phyloP scores from a whole-genome alignment of 2,888 invertebrate species.

The Isotomurus palustris region DNA sequence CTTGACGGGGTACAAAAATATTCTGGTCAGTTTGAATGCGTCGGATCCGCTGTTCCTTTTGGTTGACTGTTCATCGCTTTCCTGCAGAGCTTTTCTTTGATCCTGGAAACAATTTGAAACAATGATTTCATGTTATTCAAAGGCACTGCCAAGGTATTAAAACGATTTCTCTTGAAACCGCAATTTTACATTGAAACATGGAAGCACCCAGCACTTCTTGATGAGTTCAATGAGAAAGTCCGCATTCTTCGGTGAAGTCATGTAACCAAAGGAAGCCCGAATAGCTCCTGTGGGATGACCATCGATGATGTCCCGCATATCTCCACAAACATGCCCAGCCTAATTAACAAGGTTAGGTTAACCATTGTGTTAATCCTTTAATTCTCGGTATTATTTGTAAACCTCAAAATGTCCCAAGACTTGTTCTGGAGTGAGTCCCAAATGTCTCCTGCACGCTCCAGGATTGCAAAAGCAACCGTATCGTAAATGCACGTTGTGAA shows the following conservation, averaged over 20 bases:
- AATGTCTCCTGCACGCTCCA: constrained; percentile 82
- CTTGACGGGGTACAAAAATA: constrained; percentile 78
- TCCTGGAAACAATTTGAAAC: too few relatives aligned
- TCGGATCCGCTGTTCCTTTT: constrained; percentile 28
- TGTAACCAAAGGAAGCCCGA: constrained; percentile 87
- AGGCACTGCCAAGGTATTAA: too few relatives aligned
- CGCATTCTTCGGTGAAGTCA: constrained; percentile 58
- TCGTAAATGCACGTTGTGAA: constrained; percentile 78
- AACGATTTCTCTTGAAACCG: too few relatives aligned
- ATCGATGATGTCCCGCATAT: constrained; percentile 75
- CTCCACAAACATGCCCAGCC: constrained; percentile 88
- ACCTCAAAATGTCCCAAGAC: constrained; percentile 68
- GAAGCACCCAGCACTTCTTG: constrained; percentile 43
- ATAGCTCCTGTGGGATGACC: constrained; percentile 88
- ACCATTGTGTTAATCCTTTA: background rate
- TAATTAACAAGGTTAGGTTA: constrained; percentile 40
- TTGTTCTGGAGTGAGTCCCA: constrained; percentile 64
- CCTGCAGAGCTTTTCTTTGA: too few relatives aligned
- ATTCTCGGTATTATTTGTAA: constrained; percentile 1
- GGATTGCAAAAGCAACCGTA: constrained; percentile 97
- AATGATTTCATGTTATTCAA: too few relatives aligned
- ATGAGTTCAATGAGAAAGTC: constrained; percentile 43
- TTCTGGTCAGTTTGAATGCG: constrained; percentile 49
- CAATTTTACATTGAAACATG: too few relatives aligned
- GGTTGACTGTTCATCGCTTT: background rate